Base-by-base conservation (phyloP, 2,797 vertebrate species). In the Natrix natrix region DNA sequence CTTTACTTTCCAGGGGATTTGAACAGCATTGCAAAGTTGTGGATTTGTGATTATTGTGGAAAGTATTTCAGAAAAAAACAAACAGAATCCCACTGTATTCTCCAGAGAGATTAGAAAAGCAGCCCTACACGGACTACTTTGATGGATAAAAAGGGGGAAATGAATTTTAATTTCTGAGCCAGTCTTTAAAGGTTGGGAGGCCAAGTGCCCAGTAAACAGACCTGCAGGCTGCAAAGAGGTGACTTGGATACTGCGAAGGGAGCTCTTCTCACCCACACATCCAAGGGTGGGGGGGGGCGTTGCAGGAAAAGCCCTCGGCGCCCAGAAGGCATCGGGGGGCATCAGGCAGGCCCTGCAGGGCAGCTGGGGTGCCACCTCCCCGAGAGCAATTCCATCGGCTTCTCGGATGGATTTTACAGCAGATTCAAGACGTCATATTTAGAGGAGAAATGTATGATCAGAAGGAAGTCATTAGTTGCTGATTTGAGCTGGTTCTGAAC, bases 401-500 rank as follows among this genome's bases (percentile, higher is more conserved):
- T 95, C 56, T 52, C 90, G 74, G 37, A 78, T 11, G 6, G 37
- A 5, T 57, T 87, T 96, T 93, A 5, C 13, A 91, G 92, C 92
- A 91, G 92, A 91, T 3, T 1, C 56, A 94, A 90, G 57, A 90
- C 92, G 37, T 88, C 94, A 93, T 94, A 87, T n/a, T 91, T 95
- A 91, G 54, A 93, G 92, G 86, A 69, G 93, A 93, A 94, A 26
- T 26, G 90, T 59, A 90, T 92, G 93, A 95, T 96, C 93, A 93
- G 92, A 95, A 97, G 95, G 94, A 91, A 93, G 95, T 60, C 93
- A 96, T 97, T 96, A 95, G 95, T 95, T 96, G 96, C 98, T 97
- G 97, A 96, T 96, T 97, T 96, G 95, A 96, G 94, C 88, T 87
- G 95, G 95, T 97, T 96, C 94, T 92, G 95, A 97, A 96, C 89